Conservation (phyloP, 2,888 invertebrate genomes). For the Cryptocephalus primarius region DNA sequence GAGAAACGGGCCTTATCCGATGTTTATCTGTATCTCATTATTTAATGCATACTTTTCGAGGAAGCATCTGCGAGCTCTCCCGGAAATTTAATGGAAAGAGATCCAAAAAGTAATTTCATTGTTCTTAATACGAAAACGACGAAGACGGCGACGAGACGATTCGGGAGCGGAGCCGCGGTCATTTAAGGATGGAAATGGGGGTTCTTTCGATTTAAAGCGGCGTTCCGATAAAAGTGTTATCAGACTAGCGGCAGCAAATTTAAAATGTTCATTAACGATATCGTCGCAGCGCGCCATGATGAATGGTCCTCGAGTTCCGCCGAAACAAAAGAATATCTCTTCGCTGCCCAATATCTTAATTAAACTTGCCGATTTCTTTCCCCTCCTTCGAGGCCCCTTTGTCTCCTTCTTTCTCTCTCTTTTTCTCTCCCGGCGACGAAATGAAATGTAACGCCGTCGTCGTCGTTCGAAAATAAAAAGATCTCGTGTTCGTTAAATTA, state of each 20-base stretch:
- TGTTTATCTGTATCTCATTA: too few species aligned
- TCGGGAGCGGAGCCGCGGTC: too few species aligned
- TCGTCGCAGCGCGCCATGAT: slow-evolving; percentile 29
- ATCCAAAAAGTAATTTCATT: slow-evolving; percentile 1
- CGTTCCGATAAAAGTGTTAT: slow-evolving; percentile 24
- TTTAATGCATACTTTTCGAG: too few species aligned
- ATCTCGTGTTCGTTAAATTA: slow-evolving; percentile 2
- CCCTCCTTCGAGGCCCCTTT: slow-evolving; percentile 15
- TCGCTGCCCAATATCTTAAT: slow-evolving; percentile 40
- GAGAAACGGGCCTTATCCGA: too few species aligned
- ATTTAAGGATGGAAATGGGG: slow-evolving; percentile 13
- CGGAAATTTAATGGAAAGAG: background rate
- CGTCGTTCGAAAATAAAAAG: background rate
- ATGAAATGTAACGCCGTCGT: slow-evolving; percentile 28
- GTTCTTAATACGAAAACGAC: background rate
- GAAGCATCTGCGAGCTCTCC: too few species aligned
- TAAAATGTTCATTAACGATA: slow-evolving; percentile 38
- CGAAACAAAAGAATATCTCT: slow-evolving; percentile 39
- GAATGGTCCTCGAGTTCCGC: slow-evolving; percentile 31
- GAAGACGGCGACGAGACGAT: background rate
- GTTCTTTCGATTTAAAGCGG: slow-evolving; percentile 14
- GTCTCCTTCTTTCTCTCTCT: slow-evolving; percentile 18
- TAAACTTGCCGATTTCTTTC: slow-evolving; percentile 42
- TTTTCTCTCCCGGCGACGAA: slow-evolving; percentile 23
- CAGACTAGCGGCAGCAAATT: slow-evolving; percentile 27